Conservation (phyloP, 2,113 vertebrate genomes). For the Morone saxatilis region DNA sequence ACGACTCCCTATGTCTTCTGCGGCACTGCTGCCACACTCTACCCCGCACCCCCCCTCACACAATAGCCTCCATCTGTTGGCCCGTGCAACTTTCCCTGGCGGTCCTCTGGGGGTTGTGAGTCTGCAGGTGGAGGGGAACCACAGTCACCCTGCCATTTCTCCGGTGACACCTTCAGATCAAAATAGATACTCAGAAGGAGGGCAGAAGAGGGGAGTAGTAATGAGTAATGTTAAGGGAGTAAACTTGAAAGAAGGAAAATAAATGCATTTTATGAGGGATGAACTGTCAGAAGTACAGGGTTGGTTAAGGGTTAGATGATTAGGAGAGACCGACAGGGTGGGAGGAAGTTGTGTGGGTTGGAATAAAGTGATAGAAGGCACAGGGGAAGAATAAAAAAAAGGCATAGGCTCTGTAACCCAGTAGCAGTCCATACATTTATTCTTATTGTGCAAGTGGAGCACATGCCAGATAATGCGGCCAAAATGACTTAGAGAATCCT, state of each 20-base stretch:
- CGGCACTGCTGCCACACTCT: slow-evolving; percentile 36
- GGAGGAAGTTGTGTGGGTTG: slow-evolving; percentile 23
- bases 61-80: slow-evolving; percentile 86
- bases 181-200: slow-evolving; percentile 32
- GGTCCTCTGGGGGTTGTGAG: slow-evolving; percentile 58
- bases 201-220: slow-evolving; percentile 8
- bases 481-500: slow-evolving; percentile 44
- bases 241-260: slow-evolving; percentile 37
- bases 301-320: slow-evolving; percentile 26
- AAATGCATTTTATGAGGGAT: slow-evolving; percentile 31
- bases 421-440: slow-evolving; percentile 48
- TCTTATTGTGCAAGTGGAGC: slow-evolving; percentile 47
- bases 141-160: slow-evolving; percentile 53
- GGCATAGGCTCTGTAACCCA: slow-evolving; percentile 22
- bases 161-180: slow-evolving; percentile 65
- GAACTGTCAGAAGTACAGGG: slow-evolving; percentile 8
- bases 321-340: slow-evolving; percentile 21
- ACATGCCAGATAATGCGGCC: slow-evolving; percentile 33
- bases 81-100: slow-evolving; percentile 77
- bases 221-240: slow-evolving; percentile 20
- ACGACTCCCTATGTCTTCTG: slow-evolving; percentile 30
- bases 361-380: slow-evolving; percentile 45
- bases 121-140: slow-evolving; percentile 69
- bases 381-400: slow-evolving; percentile 35
- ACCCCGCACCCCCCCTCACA: slow-evolving; percentile 54